Percentiles rank a stretch among this genome's conserved stretches.
phyloP scores from a whole-genome alignment of 2,888 invertebrate species.

The Ennomos quercinarius region DNA sequence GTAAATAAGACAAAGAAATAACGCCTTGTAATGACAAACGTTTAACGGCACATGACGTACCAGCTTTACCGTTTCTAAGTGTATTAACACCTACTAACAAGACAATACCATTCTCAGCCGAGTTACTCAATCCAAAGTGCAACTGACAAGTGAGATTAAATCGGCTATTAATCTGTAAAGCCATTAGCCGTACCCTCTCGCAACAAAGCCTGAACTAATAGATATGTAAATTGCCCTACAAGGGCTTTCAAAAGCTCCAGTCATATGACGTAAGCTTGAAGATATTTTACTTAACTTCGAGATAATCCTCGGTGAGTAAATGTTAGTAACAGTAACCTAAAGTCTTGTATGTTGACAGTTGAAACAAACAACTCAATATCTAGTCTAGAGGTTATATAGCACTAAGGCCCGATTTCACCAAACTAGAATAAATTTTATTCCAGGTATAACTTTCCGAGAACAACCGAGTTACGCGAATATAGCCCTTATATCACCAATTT shows the following conservation, averaged over 20 bases:
- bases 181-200: slow-evolving; percentile 41
- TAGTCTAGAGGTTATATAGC: too few relatives aligned
- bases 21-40: too few relatives aligned
- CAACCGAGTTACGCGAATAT: too few relatives aligned
- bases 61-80: too few relatives aligned
- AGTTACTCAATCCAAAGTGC: slow-evolving; percentile 31
- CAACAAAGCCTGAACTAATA: slow-evolving; percentile 39
- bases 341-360: too few relatives aligned
- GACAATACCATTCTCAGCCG: slow-evolving; percentile 14
- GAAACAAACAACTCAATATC: too few relatives aligned
- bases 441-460: too few relatives aligned
- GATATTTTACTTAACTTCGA: slow-evolving; percentile 29
- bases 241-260: slow-evolving; percentile 43
- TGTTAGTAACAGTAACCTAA: neutral
- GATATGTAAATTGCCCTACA: slow-evolving; percentile 51
- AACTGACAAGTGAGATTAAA: slow-evolving; percentile 42
- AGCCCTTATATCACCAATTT: too few relatives aligned
- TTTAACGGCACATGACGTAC: too few relatives aligned
- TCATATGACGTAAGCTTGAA: slow-evolving; percentile 30
- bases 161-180: slow-evolving; percentile 43
- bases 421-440: too few relatives aligned
- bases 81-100: slow-evolving; percentile 16
- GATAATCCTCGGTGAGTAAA: neutral
- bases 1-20: too few relatives aligned
- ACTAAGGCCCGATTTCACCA: too few relatives aligned